A percentile compares a stretch with the other conserved stretches of the same genome.
Conservation (phyloP, 1,140 invertebrate species). For the Probaryconus sp. region DNA sequence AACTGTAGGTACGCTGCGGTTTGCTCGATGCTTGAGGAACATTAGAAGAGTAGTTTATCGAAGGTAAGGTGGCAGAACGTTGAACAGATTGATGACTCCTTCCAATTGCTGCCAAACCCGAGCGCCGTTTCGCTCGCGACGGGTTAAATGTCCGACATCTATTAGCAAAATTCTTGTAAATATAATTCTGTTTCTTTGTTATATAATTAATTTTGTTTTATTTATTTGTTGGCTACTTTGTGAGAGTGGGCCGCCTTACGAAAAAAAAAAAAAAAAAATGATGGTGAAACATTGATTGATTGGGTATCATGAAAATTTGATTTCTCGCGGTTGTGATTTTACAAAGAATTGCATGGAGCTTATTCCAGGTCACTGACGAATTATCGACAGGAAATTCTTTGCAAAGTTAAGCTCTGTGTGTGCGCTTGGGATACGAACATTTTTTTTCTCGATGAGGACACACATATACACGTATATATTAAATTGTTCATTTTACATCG, state of each 20-base stretch:
- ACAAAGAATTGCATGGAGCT: conserved; percentile 15
- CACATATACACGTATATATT: too few species aligned
- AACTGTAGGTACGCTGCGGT: conserved; percentile 74
- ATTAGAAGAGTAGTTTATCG: conserved; percentile 67
- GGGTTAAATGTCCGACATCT: conserved; percentile 78
- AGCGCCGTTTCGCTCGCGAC: conserved; percentile 70
- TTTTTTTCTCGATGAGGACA: too few species aligned
- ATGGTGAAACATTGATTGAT: conserved; percentile 28
- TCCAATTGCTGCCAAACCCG: conserved; percentile 65
- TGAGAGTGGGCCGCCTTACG: conserved; percentile 6
- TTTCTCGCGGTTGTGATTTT: conserved; percentile 26
- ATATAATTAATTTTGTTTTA: conserved; percentile 5
- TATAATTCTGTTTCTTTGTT: conserved; percentile 34
- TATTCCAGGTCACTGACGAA: conserved; percentile 26
- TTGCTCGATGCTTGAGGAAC: conserved; percentile 72
- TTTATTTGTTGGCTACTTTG: conserved; percentile 1
- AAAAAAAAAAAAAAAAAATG: conserved; percentile 5
- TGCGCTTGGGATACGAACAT: too few species aligned
- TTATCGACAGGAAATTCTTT: conserved; percentile 35
- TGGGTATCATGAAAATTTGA: conserved; percentile 20
- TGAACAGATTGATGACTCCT: conserved; percentile 72
- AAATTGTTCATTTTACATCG: too few species aligned
- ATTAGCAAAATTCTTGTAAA: conserved; percentile 66
- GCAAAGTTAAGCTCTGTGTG: conserved; percentile 42
- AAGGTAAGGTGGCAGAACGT: conserved; percentile 72